phyloP scores from a whole-genome alignment of 2,113 vertebrate species.

The Tachysurus vachellii region DNA sequence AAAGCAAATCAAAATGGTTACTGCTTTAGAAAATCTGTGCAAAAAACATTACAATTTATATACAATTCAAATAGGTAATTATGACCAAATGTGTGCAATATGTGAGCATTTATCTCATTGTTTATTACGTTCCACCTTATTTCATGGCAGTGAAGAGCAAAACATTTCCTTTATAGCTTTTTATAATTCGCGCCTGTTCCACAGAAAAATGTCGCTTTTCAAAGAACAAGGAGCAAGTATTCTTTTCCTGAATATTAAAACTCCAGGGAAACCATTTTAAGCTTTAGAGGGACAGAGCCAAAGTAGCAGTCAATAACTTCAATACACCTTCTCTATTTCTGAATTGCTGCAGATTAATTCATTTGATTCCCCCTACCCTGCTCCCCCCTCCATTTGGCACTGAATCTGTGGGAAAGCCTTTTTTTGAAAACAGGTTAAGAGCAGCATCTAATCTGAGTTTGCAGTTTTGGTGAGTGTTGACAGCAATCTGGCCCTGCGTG shows the following conservation, averaged over 20 bases:
- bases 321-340: slow-evolving; percentile 57
- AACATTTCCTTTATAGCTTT: not conserved
- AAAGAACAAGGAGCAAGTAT: slow-evolving; percentile 11
- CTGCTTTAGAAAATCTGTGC: slow-evolving; percentile 65
- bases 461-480: slow-evolving; percentile 66
- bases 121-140: slow-evolving; percentile 25
- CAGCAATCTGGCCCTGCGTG: slow-evolving; percentile 63
- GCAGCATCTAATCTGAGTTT: slow-evolving; percentile 69
- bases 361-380: not conserved
- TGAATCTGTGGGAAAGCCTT: slow-evolving; percentile 68
- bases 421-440: slow-evolving; percentile 66
- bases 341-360: slow-evolving; percentile 10
- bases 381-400: slow-evolving; percentile 1
- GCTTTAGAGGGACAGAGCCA: slow-evolving; percentile 54
- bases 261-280: slow-evolving; percentile 38
- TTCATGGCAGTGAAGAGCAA: slow-evolving; percentile 15
- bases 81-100: slow-evolving; percentile 20
- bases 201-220: slow-evolving; percentile 38
- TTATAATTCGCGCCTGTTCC: not conserved
- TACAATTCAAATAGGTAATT: slow-evolving; percentile 66
- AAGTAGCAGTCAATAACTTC: slow-evolving; percentile 67
- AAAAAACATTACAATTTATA: slow-evolving; percentile 56
- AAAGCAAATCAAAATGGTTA: slow-evolving; percentile 56
- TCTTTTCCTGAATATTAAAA: slow-evolving; percentile 63
- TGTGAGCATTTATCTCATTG: not conserved